Evolutionary conservation across 2,797 vertebrate species (phyloP).

Genomic region (Anguilla marmorata): DNA sequence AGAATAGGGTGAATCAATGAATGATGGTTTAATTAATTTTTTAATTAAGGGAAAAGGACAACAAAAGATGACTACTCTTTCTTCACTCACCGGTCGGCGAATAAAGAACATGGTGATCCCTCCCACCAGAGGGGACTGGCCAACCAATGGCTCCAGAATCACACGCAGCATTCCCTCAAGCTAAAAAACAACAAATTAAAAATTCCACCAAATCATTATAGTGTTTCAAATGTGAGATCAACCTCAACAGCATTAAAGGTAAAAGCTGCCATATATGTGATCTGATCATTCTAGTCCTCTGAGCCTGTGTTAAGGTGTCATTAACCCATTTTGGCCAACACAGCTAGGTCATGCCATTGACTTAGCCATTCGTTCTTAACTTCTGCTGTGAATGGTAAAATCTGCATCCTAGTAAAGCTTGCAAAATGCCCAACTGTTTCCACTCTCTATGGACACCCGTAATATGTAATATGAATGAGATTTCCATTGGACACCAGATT

Average conservation of each 20-base stretch:
- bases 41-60: neutral
- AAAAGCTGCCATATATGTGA: neutral
- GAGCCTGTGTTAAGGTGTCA: neutral
- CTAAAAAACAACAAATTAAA: constrained; percentile 62
- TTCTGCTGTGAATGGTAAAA: neutral
- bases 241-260: neutral
- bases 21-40: neutral
- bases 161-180: constrained; percentile 84
- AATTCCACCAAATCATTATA: constrained; percentile 1
- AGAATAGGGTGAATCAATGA: neutral
- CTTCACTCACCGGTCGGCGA: constrained; percentile 83
- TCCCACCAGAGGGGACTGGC: constrained; percentile 85
- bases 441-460: too few relatives aligned
- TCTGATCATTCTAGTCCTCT: neutral
- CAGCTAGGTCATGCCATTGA: neutral
- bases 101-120: constrained; percentile 94
- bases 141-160: constrained; percentile 87
- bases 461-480: neutral
- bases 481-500: neutral
- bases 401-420: neutral
- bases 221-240: neutral
- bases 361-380: neutral
- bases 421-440: constrained; percentile 13
- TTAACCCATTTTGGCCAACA: neutral
- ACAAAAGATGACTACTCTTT: too few relatives aligned